Conservation (phyloP, 2,888 invertebrate species). For the Orthonychiurus folsomi region DNA sequence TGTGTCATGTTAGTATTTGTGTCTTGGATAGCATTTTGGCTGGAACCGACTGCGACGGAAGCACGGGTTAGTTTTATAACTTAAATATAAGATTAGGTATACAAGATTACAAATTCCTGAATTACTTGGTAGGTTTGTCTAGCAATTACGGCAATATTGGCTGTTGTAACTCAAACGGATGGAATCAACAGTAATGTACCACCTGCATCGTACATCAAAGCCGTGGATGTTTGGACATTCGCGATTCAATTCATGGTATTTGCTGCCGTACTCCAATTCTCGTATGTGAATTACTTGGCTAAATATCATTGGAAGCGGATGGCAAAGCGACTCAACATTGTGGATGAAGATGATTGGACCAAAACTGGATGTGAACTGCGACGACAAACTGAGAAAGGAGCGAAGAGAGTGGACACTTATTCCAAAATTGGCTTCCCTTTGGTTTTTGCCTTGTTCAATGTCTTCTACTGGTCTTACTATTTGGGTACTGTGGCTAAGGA, state of each 20-base stretch:
- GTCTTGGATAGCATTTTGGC: conserved; percentile 36
- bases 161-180: conserved; percentile 48
- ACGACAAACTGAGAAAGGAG: conserved; percentile 14
- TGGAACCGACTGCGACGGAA: conserved; percentile 24
- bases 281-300: conserved; percentile 47
- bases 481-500: background rate
- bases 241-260: conserved; percentile 47
- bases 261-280: conserved; percentile 50
- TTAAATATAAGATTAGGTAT: too few species aligned
- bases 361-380: conserved; percentile 14
- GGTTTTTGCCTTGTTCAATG: conserved; percentile 26
- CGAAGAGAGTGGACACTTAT: conserved; percentile 22
- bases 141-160: conserved; percentile 48
- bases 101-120: too few species aligned
- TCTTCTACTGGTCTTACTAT: conserved; percentile 28
- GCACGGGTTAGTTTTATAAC: too few species aligned
- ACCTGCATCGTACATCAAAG: conserved; percentile 51
- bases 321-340: background rate
- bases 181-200: conserved; percentile 48
- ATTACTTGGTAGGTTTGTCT: too few species aligned
- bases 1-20: conserved; percentile 29
- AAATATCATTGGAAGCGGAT: conserved; percentile 13
- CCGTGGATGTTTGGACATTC: conserved; percentile 47
- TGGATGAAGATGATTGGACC: conserved; percentile 6
- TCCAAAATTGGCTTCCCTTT: conserved; percentile 29